Percentiles rank a stretch among this genome's conserved stretches.
Evolutionary conservation across 2,113 vertebrate genomes (phyloP).

Genomic region (Psittacara wagleri): DNA sequence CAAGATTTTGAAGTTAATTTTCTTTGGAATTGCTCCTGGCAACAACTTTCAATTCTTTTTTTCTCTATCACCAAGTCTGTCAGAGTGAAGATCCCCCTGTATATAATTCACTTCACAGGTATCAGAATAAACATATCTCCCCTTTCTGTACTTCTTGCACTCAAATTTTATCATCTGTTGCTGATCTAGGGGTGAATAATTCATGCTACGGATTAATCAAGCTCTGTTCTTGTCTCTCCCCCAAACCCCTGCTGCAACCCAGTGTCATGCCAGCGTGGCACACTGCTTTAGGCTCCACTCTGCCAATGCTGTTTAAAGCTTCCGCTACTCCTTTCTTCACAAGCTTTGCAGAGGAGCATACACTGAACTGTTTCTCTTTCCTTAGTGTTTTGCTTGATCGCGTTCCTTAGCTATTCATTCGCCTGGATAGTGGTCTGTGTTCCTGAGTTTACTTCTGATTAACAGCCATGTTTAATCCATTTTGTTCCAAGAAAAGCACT

Average conservation of each 20-base stretch:
- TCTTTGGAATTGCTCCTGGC: not conserved
- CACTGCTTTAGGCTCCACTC: not conserved
- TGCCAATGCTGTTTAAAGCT: not conserved
- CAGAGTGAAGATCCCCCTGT: not conserved
- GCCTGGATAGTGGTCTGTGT: not conserved
- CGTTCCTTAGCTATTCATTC: not conserved
- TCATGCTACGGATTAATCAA: not conserved
- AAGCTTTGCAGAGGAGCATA: not conserved
- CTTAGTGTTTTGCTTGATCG: not conserved
- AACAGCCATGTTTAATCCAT: not conserved
- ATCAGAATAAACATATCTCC: not conserved
- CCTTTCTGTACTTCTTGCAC: not conserved
- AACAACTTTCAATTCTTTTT: not conserved
- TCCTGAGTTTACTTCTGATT: not conserved
- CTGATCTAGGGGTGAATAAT: not conserved
- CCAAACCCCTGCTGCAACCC: not conserved
- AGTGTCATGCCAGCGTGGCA: not conserved
- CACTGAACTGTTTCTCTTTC: not conserved
- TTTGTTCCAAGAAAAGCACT: not conserved
- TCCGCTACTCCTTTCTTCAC: not conserved
- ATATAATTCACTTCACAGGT: not conserved
- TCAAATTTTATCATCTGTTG: not conserved
- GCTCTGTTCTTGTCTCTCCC: not conserved
- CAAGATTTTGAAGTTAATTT: constrained; percentile 23
- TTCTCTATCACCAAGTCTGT: not conserved